Base-by-base conservation (phyloP, 2,113 vertebrate genomes). In the Pseudorhombus dupliciocellatus region DNA sequence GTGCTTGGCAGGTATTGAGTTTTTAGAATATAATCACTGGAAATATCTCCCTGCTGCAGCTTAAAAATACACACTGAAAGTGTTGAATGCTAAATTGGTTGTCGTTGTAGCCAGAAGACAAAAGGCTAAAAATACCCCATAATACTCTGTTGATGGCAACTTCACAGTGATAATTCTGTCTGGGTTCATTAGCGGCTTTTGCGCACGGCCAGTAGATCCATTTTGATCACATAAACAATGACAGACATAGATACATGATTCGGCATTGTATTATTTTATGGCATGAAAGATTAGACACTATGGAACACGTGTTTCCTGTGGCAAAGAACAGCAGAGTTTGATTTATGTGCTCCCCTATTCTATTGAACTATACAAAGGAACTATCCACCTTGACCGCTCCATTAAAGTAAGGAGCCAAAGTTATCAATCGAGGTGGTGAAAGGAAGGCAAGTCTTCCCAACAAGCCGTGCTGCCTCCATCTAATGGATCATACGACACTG, bases 401-500 rank as follows among this genome's bases (percentile, higher is more conserved):
- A 95, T 96, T 97, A 95, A 95, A 95, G 94, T 83, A 92, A 92
- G 92, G 91, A 94, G 90, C 87, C 92, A 94, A 95, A 94, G 95
- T 96, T 94, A 96, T 96, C 96, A 96, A 97, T 95, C 88, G 94
- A 95, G 88, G 89, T 54, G 64, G 75, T 80, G 88, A 92, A 92
- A 94, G 68, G 60, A 84, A 91, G 93, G 91, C 85, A 80, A 85
- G 79, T 87, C 81, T 86, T 83, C 92, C 90, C 89, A 91, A 90
- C 91, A 94, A 94, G 92, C 92, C 91, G 92, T 89, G 92, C 72
- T 78, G 85, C 93, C 94, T 93, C 93, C 31, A 84, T 90, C 93
- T 98, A 97, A 97, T 98, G 95, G 96, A 95, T 96, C 94, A 94
- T 79, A 92, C 94, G 87, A 92, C 94, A 87, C 91, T 91, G 92